Base-by-base conservation (phyloP, 2,888 invertebrate genomes). In the Macropis europaea region DNA sequence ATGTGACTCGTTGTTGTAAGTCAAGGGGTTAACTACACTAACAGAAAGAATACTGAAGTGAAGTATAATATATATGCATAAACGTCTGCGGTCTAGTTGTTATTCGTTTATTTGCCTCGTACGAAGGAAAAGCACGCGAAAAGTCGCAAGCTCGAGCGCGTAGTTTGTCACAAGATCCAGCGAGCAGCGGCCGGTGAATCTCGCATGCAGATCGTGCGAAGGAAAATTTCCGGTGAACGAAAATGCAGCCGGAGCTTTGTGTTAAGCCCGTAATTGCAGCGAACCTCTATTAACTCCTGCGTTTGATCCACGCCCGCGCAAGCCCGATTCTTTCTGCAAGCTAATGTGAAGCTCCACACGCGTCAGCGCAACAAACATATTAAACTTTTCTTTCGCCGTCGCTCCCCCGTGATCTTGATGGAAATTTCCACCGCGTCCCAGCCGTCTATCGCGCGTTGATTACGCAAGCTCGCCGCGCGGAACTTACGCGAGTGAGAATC, bases 251-350 rank as follows among this genome's bases (percentile, higher is more conserved):
- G 34, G 45, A 57, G 47, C 56, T 42, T 45, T 54, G 32, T 47
- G 43, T 61, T n/a, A 45, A 54, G 61, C 61, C 13, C 52, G 72
- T 74, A 74, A 74, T 74, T 74, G 74, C 74, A 43, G 53, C 72
- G 67, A 42, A 54, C 73, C 72, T 67, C 67, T 59, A 74, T 74
- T 74, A 74, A 66, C 73, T 52, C 48, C 38, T 47, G 66, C 66
- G 71, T 74, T 74, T 74, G 73, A 74, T 74, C 73, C 59, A 43
- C 56, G 30, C 32, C 61, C 60, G 71, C n/a, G n/a, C n/a, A n/a
- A n/a, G n/a, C n/a, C n/a, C n/a, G n/a, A n/a, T 62, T 74, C 73
- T 71, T 74, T 74, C 66, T 72, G 53, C 66, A 62, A 66, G 62
- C 56, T 59, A 62, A 67, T 30, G 67, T 36, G 45, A 67, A 66